These are phyloP conservation scores for Alviniconcha strummeri DNA, from an alignment of 2,888 invertebrate genomes.

Conservation along the genomic window DNA sequence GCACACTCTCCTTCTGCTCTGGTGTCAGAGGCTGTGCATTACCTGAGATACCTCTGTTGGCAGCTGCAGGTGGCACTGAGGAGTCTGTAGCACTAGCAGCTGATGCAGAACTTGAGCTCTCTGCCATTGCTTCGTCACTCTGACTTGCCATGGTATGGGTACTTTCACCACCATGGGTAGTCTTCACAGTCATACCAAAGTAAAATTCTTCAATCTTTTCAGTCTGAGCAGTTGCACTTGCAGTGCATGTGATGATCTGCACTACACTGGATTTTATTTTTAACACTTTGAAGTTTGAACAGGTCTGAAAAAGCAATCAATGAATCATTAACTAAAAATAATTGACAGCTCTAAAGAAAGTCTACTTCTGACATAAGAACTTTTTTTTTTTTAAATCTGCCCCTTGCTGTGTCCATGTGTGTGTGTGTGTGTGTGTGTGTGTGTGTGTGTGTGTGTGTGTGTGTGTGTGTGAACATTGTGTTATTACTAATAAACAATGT, in stretches of 20 bases:
- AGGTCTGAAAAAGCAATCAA: too few relatives aligned
- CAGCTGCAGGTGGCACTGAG: neutral
- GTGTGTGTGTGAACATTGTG: neutral
- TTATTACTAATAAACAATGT: neutral
- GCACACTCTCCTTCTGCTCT: conserved; percentile 24
- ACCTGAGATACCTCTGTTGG: neutral
- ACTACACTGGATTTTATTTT: too few relatives aligned
- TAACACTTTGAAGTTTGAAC: too few relatives aligned
- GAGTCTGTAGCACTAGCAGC: neutral
- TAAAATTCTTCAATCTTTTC: too few relatives aligned
- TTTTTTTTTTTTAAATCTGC: too few relatives aligned
- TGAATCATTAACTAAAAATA: too few relatives aligned
- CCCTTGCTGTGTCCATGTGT: neutral
- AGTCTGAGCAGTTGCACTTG: too few relatives aligned
- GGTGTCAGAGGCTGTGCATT: neutral
- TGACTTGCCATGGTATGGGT: neutral
- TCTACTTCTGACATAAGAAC: too few relatives aligned
- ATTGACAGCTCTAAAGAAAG: too few relatives aligned
- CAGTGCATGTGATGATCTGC: too few relatives aligned
- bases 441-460: conserved; percentile 6
- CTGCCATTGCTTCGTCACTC: conserved; percentile 6
- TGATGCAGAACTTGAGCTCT: neutral
- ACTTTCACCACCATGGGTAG: too few relatives aligned
- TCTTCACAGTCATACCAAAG: too few relatives aligned
- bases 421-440: neutral